These are phyloP conservation scores for Reticulitermes speratus DNA, from an alignment of 1,140 invertebrate genomes.

Conservation along the genomic window DNA sequence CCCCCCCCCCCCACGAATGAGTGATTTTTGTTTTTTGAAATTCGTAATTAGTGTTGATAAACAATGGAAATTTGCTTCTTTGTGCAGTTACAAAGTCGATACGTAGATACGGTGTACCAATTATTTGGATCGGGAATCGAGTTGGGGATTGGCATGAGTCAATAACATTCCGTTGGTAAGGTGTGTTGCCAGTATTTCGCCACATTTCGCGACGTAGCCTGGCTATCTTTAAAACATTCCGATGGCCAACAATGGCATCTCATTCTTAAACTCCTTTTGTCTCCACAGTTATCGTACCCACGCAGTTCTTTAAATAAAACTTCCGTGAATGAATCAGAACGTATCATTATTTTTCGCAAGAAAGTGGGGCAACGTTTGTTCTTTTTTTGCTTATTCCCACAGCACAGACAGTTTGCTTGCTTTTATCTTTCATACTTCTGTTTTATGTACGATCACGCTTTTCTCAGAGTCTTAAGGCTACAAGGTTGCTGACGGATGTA, in stretches of 20 bases:
- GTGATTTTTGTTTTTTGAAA: neutral
- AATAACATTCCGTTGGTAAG: neutral
- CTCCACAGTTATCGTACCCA: neutral
- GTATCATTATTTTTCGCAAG: neutral
- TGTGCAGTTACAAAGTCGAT: neutral
- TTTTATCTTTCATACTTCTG: too few relatives aligned
- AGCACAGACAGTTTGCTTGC: too few relatives aligned
- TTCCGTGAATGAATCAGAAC: neutral
- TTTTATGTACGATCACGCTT: too few relatives aligned
- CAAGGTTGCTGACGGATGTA: too few relatives aligned
- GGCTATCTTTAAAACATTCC: neutral
- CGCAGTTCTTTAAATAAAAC: neutral
- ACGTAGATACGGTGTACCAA: neutral
- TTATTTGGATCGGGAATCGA: neutral
- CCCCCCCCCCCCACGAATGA: too few relatives aligned
- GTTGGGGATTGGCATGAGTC: neutral
- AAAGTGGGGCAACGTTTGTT: neutral
- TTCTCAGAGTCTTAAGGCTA: too few relatives aligned
- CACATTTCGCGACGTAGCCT: neutral
- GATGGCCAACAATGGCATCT: neutral
- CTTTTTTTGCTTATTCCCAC: neutral
- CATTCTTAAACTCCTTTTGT: slow-evolving; percentile 2
- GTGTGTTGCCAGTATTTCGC: neutral
- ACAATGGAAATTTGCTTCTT: neutral
- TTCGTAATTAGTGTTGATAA: neutral